phyloP scores from a whole-genome alignment of 1,140 invertebrate species.

The Octopus bimaculoides region DNA sequence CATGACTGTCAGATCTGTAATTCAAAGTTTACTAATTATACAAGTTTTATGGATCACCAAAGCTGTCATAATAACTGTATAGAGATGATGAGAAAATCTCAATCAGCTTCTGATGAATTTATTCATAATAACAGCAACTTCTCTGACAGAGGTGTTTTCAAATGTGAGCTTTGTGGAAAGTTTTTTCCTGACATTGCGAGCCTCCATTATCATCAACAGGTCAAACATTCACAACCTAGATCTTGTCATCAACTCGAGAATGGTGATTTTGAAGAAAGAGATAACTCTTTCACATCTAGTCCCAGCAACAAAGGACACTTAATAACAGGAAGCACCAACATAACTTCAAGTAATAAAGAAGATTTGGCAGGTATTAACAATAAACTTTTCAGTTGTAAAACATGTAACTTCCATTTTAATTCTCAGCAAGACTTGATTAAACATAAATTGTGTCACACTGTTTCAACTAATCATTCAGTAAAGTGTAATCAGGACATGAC shows the following conservation, averaged over 20 bases:
- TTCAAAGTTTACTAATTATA: slow-evolving; percentile 14
- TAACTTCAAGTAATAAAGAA: not conserved
- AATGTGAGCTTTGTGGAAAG: not conserved
- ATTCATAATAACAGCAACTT: not conserved
- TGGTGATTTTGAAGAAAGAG: not conserved
- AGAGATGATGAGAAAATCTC: not conserved
- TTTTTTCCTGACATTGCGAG: not conserved
- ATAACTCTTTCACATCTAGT: not conserved
- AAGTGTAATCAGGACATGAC: not conserved
- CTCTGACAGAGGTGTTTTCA: not conserved
- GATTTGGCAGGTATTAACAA: not conserved
- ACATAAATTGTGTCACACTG: not conserved
- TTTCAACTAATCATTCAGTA: not conserved
- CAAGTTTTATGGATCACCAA: not conserved
- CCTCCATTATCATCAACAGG: not conserved
- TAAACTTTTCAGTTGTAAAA: not conserved
- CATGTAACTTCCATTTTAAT: too few species aligned
- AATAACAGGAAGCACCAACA: not conserved
- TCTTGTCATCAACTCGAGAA: not conserved
- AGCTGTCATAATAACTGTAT: not conserved
- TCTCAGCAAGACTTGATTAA: not conserved
- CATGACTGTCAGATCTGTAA: slow-evolving; percentile 18
- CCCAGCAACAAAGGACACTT: not conserved
- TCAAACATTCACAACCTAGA: not conserved
- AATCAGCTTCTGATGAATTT: not conserved